Percentiles rank a stretch among this genome's conserved stretches.
Conservation (phyloP, 2,888 invertebrate genomes). For the Andrena chrysosceles region DNA sequence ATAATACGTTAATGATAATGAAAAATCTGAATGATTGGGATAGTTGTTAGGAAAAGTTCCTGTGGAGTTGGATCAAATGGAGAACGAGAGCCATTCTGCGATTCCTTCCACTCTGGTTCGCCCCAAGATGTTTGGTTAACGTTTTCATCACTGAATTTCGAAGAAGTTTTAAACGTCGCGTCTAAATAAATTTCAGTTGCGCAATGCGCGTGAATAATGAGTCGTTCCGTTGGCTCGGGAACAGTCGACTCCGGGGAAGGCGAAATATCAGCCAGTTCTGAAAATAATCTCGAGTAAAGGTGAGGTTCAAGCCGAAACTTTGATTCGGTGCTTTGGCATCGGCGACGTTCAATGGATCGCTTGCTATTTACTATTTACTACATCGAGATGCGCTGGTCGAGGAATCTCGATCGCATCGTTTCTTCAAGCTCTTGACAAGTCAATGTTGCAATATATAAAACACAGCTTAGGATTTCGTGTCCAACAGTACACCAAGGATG, state of each 20-base stretch:
- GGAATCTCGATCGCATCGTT: slow-evolving; percentile 1
- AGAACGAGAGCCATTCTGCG: background rate
- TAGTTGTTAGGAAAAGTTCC: no score
- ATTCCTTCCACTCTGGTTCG: background rate
- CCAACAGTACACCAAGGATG: no score
- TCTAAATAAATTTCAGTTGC: slow-evolving; percentile 47
- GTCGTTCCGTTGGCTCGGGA: slow-evolving; percentile 29
- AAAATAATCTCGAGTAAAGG: slow-evolving; percentile 71
- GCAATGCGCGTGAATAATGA: slow-evolving; percentile 21
- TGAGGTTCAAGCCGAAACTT: slow-evolving; percentile 73
- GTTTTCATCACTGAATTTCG: background rate
- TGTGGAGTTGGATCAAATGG: background rate
- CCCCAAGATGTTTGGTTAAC: background rate
- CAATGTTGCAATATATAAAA: background rate
- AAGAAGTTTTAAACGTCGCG: slow-evolving; percentile 5
- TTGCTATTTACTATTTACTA: slow-evolving; percentile 65
- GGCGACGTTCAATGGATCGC: slow-evolving; percentile 65
- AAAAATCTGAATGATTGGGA: background rate
- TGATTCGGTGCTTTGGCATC: slow-evolving; percentile 54
- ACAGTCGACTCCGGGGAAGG: slow-evolving; percentile 46
- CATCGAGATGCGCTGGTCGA: slow-evolving; percentile 36
- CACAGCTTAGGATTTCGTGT: no score
- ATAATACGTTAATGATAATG: slow-evolving; percentile 42
- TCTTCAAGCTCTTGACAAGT: background rate
- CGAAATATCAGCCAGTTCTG: slow-evolving; percentile 64